Conservation (phyloP, 2,113 vertebrate species). For the Syngnathus floridae region DNA sequence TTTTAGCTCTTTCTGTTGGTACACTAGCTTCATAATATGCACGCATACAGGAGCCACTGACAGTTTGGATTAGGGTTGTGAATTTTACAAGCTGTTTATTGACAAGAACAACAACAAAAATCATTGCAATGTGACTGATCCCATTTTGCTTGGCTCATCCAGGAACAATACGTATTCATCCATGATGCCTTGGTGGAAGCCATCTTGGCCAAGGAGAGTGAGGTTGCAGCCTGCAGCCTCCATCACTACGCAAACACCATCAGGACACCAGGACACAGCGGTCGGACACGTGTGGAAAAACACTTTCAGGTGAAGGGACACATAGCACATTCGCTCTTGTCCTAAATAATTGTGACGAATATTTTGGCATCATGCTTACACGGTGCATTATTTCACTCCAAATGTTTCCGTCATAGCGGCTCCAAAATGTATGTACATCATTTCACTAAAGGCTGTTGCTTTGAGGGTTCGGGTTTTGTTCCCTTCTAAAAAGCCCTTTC, state of each 20-base stretch:
- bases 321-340: not conserved
- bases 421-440: too few relatives aligned
- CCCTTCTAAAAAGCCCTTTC: not conserved
- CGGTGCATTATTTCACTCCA: not conserved
- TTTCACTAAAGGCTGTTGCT: too few relatives aligned
- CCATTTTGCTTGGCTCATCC: slow-evolving; percentile 15
- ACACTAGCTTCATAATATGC: not conserved
- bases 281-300: slow-evolving; percentile 82
- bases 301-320: slow-evolving; percentile 81
- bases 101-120: not conserved
- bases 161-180: slow-evolving; percentile 97
- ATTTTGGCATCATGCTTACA: not conserved
- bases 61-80: not conserved
- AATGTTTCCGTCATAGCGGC: not conserved
- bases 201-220: slow-evolving; percentile 86
- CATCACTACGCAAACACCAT: slow-evolving; percentile 87
- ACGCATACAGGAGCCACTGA: too few relatives aligned
- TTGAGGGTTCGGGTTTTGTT: too few relatives aligned
- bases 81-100: not conserved
- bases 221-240: slow-evolving; percentile 80
- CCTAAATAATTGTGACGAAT: not conserved
- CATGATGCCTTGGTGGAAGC: slow-evolving; percentile 94
- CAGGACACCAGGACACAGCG: slow-evolving; percentile 80
- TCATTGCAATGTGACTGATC: not conserved
- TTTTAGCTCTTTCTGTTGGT: not conserved